A percentile compares a stretch with the other conserved stretches of the same genome.
phyloP scores from a whole-genome alignment of 1,140 invertebrate species.

The Diorhabda elongata region DNA sequence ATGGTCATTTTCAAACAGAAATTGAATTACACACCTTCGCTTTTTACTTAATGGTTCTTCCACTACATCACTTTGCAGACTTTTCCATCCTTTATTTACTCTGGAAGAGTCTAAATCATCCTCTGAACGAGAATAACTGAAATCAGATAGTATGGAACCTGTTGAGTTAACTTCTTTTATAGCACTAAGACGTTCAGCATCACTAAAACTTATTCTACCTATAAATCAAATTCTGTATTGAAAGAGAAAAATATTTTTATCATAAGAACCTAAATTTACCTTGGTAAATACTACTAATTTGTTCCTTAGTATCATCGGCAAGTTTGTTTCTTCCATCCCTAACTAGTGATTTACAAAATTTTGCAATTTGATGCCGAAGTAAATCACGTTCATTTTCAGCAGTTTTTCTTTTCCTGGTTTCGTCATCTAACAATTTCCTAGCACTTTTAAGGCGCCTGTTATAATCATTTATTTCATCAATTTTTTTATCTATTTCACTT shows the following conservation, averaged over 20 bases:
- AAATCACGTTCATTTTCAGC: slow-evolving; percentile 61
- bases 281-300: slow-evolving; percentile 68
- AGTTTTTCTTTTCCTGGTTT: slow-evolving; percentile 62
- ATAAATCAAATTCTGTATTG: neutral
- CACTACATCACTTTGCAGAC: slow-evolving; percentile 48
- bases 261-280: slow-evolving; percentile 19
- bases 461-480: slow-evolving; percentile 50
- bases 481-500: slow-evolving; percentile 32
- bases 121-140: slow-evolving; percentile 82
- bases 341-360: slow-evolving; percentile 69
- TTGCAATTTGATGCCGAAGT: slow-evolving; percentile 65
- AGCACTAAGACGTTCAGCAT: slow-evolving; percentile 31
- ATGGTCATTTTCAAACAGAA: too few species aligned
- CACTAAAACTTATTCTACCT: slow-evolving; percentile 16
- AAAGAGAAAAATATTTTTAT: neutral
- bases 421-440: slow-evolving; percentile 70
- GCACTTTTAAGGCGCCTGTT: slow-evolving; percentile 75
- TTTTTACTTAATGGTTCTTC: slow-evolving; percentile 51
- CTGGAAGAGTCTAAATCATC: slow-evolving; percentile 73
- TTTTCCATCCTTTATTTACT: slow-evolving; percentile 60
- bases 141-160: slow-evolving; percentile 67
- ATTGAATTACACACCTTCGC: slow-evolving; percentile 26
- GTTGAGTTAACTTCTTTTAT: slow-evolving; percentile 45
- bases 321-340: slow-evolving; percentile 62
- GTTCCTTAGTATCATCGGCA: slow-evolving; percentile 75